Evolutionary conservation across 2,113 vertebrate species (phyloP).

Genomic region (Psilopogon haemacephalus): DNA sequence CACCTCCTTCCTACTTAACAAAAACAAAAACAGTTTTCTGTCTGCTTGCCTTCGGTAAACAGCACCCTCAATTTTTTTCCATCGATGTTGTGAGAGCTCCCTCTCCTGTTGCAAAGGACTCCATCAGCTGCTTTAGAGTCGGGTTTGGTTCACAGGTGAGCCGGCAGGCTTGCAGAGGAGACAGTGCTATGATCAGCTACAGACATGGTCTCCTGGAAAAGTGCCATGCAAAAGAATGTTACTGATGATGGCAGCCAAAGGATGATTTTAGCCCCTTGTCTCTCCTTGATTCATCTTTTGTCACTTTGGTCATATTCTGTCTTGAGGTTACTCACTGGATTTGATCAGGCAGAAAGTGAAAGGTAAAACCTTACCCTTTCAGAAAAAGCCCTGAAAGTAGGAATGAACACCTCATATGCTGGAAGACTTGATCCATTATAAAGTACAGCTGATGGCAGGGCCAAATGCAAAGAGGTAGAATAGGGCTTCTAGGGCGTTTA

Average conservation of each 20-base stretch:
- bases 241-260: not conserved
- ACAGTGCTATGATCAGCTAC: not conserved
- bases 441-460: not conserved
- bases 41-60: not conserved
- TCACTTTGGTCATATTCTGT: not conserved
- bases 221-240: not conserved
- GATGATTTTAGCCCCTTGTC: not conserved
- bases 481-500: not conserved
- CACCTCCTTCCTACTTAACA: not conserved
- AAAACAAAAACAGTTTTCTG: not conserved
- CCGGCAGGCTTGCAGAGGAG: not conserved
- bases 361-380: not conserved
- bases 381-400: not conserved
- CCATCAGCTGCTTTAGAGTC: not conserved
- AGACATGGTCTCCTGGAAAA: not conserved
- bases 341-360: not conserved
- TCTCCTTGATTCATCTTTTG: not conserved
- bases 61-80: not conserved
- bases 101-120: constrained; percentile 27
- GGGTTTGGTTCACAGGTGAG: not conserved
- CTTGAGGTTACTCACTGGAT: not conserved
- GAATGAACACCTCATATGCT: not conserved
- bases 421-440: not conserved
- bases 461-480: not conserved
- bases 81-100: constrained; percentile 43